Evolutionary conservation across 1,140 invertebrate species (phyloP), one percentile per base, ranked within the genome.

Genomic region (Euglossa dilemma): DNA sequence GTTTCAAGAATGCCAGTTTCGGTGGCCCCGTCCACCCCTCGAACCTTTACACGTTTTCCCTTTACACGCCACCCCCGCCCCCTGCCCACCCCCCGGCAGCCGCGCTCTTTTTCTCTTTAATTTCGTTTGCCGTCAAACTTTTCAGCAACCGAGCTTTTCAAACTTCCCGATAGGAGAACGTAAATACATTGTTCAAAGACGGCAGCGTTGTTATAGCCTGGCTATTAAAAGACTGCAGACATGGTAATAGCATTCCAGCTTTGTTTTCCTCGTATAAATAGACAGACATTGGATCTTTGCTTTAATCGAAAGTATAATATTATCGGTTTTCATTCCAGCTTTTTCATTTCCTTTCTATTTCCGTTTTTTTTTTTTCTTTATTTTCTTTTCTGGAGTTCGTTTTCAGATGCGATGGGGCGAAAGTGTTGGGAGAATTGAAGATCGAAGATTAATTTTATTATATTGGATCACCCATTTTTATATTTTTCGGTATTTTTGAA

Each of bases 1-100:
- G 77, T 91, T 91, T 92, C 85, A 83, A 86, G 87, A 90, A 89
- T 87, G 87, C 91, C 90, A 90, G 87, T 92, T 91, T 91, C 90
- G 72, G 86, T 76, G 50, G 71, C 69, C 56, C 80, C 85, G 64
- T 78, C 83, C 84, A 84, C 52, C 43, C 84, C 83, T 69, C 54
- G 64, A 59, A 61, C 75, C 83, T 88, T 88, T 84, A 43, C 80
- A 66, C 54, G 25, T 59, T 18, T 52, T 88, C 78, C 70, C 80
- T 85, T 85, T 85, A 45, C 78, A 52, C 25, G 50, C 36, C 25
- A 56, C 43, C 72, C 61, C 57, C 64, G n/a, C 73, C 28, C 50
- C 52, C 8, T 9, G 28, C 5, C 50, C 50, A 64, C 16, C 43
- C 50, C 50, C 14, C 59, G 50, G 18, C n/a, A 7, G 74, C 23